phyloP scores from a whole-genome alignment of 2,113 vertebrate genomes.

The Cyanistes caeruleus region DNA sequence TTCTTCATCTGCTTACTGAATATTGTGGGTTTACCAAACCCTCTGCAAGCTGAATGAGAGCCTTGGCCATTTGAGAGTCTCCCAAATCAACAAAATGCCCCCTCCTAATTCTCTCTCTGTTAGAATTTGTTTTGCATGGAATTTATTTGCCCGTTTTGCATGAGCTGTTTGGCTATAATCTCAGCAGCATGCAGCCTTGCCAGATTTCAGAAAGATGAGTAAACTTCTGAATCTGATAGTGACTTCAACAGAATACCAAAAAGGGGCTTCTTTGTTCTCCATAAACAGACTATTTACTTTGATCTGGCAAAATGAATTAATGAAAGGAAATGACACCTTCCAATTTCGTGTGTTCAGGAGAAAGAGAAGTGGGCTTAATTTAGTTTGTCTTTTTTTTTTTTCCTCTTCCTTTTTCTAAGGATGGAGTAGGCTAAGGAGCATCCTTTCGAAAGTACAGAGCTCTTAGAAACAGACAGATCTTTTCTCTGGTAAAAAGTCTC shows the following conservation, averaged over 20 bases:
- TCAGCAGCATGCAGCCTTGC: conserved; percentile 77
- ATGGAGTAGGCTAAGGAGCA: neutral
- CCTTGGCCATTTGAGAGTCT: neutral
- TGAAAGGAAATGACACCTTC: conserved; percentile 75
- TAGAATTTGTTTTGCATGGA: conserved; percentile 62
- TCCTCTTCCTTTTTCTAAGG: neutral
- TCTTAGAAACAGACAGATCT: conserved; percentile 51
- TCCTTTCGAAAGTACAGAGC: conserved; percentile 23
- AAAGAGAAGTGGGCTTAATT: conserved; percentile 46
- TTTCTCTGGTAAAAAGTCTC: conserved; percentile 74
- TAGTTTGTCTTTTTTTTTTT: neutral
- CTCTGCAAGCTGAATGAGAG: neutral
- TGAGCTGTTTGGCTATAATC: conserved; percentile 78
- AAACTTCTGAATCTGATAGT: conserved; percentile 87
- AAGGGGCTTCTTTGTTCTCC: conserved; percentile 86
- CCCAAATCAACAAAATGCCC: conserved; percentile 32
- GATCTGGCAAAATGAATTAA: conserved; percentile 85
- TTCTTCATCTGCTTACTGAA: neutral
- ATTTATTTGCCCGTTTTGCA: conserved; percentile 61
- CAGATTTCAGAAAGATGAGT: conserved; percentile 80
- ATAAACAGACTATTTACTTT: conserved; percentile 92
- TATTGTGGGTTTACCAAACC: neutral
- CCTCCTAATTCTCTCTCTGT: conserved; percentile 9
- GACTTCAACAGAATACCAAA: conserved; percentile 77
- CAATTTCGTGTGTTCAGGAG: neutral